Percentiles rank a stretch among this genome's conserved stretches.
These are phyloP conservation scores for Agapostemon virescens DNA, from an alignment of 2,888 invertebrate species.

Conservation along the genomic window DNA sequence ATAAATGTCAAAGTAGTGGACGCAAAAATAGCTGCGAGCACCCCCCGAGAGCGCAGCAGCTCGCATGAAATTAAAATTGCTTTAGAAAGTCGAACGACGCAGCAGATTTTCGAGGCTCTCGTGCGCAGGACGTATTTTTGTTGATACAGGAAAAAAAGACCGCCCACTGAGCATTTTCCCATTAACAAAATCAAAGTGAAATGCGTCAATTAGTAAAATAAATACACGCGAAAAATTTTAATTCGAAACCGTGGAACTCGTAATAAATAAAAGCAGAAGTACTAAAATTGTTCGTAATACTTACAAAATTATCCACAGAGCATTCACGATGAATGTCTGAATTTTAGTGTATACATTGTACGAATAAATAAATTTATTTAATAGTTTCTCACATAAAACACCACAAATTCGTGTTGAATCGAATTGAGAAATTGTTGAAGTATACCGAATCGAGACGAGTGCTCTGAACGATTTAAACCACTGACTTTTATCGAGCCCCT, in stretches of 20 bases:
- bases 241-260: neutral
- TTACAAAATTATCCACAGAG: neutral
- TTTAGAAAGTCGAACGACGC: neutral
- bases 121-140: too few relatives aligned
- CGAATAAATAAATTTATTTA: too few relatives aligned
- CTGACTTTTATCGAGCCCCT: too few relatives aligned
- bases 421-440: too few relatives aligned
- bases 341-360: too few relatives aligned
- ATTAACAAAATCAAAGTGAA: neutral
- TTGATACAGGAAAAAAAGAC: neutral
- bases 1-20: slow-evolving; percentile 21
- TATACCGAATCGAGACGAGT: too few relatives aligned
- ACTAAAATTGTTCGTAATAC: neutral
- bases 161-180: neutral
- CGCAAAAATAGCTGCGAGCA: slow-evolving; percentile 9
- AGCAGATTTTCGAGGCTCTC: neutral
- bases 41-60: neutral
- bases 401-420: too few relatives aligned
- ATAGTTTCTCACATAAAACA: too few relatives aligned
- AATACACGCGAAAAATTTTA: neutral
- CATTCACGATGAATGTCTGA: too few relatives aligned
- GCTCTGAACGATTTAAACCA: too few relatives aligned
- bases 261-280: neutral
- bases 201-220: neutral
- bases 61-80: neutral